These are phyloP conservation scores for Macrobrachium nipponense DNA, from an alignment of 1,140 invertebrate species.

Conservation along the genomic window DNA sequence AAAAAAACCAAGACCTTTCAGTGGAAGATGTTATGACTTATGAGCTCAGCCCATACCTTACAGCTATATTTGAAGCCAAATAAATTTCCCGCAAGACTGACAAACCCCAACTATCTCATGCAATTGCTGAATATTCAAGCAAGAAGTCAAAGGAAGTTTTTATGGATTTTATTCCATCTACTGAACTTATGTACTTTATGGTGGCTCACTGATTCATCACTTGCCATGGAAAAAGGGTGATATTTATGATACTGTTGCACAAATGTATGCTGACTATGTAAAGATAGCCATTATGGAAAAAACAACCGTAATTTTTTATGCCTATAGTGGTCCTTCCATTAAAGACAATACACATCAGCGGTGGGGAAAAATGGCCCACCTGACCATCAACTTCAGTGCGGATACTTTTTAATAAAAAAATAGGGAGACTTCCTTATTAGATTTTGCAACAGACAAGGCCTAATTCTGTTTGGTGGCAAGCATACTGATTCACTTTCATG, in stretches of 20 bases:
- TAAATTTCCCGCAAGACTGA: background rate
- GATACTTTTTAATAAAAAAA: background rate
- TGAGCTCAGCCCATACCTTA: constrained; percentile 7
- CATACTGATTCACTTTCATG: constrained; percentile 11
- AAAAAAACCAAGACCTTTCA: background rate
- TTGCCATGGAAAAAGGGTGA: constrained; percentile 21
- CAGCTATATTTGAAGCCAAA: background rate
- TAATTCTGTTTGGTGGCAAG: background rate
- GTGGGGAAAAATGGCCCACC: background rate
- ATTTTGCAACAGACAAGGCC: too few species aligned
- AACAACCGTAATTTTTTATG: background rate
- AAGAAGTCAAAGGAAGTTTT: background rate
- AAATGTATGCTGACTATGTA: constrained; percentile 6
- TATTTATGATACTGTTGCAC: background rate
- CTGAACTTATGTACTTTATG: too few species aligned
- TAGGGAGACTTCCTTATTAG: background rate
- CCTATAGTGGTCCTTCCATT: background rate
- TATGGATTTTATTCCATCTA: background rate
- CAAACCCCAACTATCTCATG: constrained; percentile 1
- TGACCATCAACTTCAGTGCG: background rate
- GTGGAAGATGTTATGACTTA: background rate
- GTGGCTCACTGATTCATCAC: background rate
- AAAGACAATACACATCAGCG: too few species aligned
- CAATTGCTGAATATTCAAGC: constrained; percentile 11
- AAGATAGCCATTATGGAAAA: background rate